Evolutionary conservation across 1,140 invertebrate genomes (phyloP).

Genomic region (silkworm (Bombyx mori)): DNA sequence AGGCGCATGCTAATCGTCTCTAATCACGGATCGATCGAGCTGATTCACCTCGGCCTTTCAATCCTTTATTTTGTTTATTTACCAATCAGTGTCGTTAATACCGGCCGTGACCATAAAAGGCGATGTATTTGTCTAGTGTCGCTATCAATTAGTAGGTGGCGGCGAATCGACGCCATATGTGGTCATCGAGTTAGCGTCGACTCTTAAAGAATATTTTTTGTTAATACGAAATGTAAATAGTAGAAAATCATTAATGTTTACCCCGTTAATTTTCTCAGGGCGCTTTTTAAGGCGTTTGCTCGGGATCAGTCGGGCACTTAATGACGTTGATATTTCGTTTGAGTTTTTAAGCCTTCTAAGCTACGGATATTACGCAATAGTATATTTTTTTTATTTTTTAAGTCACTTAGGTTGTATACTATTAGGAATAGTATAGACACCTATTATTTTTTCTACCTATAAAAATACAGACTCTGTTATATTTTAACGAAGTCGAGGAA

Average conservation of each 20-base stretch:
- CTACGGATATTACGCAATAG: no score
- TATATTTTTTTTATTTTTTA: no score
- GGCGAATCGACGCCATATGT: conserved; percentile 59
- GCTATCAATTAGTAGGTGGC: conserved; percentile 60
- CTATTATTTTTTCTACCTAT: no score
- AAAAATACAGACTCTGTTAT: no score
- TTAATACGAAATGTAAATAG: conserved; percentile 58
- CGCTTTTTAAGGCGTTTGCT: conserved; percentile 38
- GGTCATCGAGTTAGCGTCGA: conserved; percentile 50
- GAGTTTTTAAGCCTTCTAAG: no score
- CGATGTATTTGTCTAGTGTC: conserved; percentile 64
- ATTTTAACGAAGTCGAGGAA: no score
- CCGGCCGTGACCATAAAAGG: conserved; percentile 58
- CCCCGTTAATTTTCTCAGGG: conserved; percentile 35
- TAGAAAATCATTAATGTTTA: conserved; percentile 63
- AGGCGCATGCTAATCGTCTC: conserved; percentile 61
- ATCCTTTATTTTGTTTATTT: conserved; percentile 60
- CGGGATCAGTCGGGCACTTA: conserved; percentile 14
- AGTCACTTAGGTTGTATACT: no score
- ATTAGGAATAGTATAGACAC: no score
- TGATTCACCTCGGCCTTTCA: conserved; percentile 54
- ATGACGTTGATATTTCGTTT: neutral
- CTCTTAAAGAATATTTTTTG: conserved; percentile 55
- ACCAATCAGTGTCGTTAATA: conserved; percentile 60
- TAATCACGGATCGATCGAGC: conserved; percentile 62